Evolutionary conservation across 2,113 vertebrate species (phyloP).

Genomic region (Aspidoscelis tigris): DNA sequence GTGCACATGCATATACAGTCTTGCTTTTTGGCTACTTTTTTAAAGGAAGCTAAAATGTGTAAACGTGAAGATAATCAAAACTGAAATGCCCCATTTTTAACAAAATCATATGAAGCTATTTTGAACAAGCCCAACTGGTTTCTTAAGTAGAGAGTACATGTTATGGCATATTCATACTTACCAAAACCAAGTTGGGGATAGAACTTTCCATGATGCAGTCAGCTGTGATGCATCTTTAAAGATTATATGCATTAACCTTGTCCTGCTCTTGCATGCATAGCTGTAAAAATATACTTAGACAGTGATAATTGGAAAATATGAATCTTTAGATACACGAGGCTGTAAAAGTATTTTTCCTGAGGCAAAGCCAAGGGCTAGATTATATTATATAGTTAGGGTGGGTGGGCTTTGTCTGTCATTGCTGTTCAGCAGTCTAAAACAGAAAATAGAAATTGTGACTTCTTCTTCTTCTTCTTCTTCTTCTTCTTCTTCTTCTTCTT

Average conservation of each 20-base stretch:
- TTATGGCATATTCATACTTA: not conserved
- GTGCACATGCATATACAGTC: no score
- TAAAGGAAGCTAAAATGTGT: not conserved
- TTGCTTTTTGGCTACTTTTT: constrained; percentile 3
- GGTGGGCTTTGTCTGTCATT: constrained; percentile 12
- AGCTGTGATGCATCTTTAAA: constrained; percentile 58
- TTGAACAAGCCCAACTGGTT: not conserved
- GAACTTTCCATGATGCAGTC: constrained; percentile 29
- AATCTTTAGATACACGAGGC: constrained; percentile 62
- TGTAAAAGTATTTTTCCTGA: constrained; percentile 69
- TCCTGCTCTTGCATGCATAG: constrained; percentile 62
- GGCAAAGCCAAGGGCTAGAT: constrained; percentile 69
- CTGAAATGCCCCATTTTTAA: not conserved
- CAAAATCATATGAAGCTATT: not conserved
- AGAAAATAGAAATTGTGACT: constrained; percentile 43
- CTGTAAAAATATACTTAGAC: constrained; percentile 53
- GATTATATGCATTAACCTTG: constrained; percentile 60
- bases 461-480: constrained; percentile 15
- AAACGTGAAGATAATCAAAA: not conserved
- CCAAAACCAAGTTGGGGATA: constrained; percentile 23
- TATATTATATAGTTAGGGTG: constrained; percentile 21
- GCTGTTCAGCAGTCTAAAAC: constrained; percentile 14
- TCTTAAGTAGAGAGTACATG: not conserved
- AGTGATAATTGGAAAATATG: constrained; percentile 60
- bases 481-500: not conserved